Conservation (phyloP, 2,888 invertebrate species). For the Lordiphosa fenestrarum region DNA sequence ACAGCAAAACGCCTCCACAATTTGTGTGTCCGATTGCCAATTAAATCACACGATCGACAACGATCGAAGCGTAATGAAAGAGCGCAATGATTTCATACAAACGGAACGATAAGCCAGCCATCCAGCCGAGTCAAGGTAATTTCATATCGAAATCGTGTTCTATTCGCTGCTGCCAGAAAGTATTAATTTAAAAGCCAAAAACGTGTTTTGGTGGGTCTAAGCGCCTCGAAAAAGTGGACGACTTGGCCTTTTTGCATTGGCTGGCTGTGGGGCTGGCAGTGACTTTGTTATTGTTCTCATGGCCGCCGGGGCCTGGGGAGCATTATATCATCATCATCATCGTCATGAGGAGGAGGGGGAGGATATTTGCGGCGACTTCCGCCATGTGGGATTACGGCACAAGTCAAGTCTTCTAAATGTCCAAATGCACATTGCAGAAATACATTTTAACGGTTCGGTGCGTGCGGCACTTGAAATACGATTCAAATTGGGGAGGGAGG, state of each 20-base stretch:
- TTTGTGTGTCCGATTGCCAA: constrained; percentile 2
- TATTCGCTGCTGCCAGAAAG: constrained; percentile 63
- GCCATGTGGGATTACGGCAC: constrained; percentile 27
- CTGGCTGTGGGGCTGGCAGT: neutral
- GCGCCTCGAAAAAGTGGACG: constrained; percentile 52
- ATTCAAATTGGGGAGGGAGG: constrained; percentile 39
- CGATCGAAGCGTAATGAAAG: constrained; percentile 48
- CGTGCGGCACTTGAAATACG: constrained; percentile 61
- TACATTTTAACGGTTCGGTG: constrained; percentile 47
- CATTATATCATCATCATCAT: constrained; percentile 43
- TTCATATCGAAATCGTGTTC: constrained; percentile 72
- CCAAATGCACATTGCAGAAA: constrained; percentile 38
- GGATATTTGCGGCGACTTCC: constrained; percentile 38
- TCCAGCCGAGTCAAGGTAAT: constrained; percentile 54
- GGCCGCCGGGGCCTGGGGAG: constrained; percentile 28
- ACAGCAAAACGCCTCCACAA: constrained; percentile 26
- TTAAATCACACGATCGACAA: no score
- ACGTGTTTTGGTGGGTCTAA: constrained; percentile 66
- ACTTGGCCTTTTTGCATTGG: neutral
- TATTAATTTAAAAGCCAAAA: constrained; percentile 71
- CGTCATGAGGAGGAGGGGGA: constrained; percentile 27
- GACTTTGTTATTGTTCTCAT: constrained; percentile 13
- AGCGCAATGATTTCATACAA: constrained; percentile 66
- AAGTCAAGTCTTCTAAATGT: constrained; percentile 31
- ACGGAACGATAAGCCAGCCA: constrained; percentile 42